A percentile compares a stretch with the other conserved stretches of the same genome.
phyloP scores from a whole-genome alignment of 2,797 vertebrate species.

The Leptatherina wallacei region DNA sequence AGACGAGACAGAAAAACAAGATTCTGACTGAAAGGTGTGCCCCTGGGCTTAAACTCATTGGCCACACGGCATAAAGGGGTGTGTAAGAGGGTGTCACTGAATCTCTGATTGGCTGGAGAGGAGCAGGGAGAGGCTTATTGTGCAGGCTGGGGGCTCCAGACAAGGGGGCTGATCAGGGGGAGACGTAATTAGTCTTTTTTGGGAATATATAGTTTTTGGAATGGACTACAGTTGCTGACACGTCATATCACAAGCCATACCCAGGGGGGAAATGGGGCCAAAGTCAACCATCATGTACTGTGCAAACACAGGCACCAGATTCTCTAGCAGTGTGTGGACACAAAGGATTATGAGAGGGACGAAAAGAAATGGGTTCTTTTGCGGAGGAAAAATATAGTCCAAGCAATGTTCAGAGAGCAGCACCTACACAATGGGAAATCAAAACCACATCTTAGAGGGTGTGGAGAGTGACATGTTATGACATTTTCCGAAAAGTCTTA shows the following conservation, averaged over 20 bases:
- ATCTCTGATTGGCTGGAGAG: slow-evolving; percentile 68
- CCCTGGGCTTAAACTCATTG: slow-evolving; percentile 73
- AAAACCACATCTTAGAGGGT: slow-evolving; percentile 39
- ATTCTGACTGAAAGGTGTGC: slow-evolving; percentile 82
- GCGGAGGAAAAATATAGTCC: slow-evolving; percentile 18
- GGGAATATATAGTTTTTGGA: slow-evolving; percentile 55
- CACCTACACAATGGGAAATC: slow-evolving; percentile 37
- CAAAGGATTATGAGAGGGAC: slow-evolving; percentile 34
- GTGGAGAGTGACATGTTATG: slow-evolving; percentile 26
- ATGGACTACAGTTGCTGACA: slow-evolving; percentile 67
- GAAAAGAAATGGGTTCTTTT: slow-evolving; percentile 31
- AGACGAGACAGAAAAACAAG: slow-evolving; percentile 72
- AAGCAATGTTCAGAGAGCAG: slow-evolving; percentile 30
- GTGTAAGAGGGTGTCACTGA: slow-evolving; percentile 52
- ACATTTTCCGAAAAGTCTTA: slow-evolving; percentile 40
- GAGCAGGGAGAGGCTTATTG: slow-evolving; percentile 58
- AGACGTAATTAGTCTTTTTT: slow-evolving; percentile 58
- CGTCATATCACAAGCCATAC: slow-evolving; percentile 49
- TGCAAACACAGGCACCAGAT: slow-evolving; percentile 56
- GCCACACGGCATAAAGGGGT: slow-evolving; percentile 64
- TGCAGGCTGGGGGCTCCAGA: slow-evolving; percentile 65
- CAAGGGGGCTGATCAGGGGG: slow-evolving; percentile 74
- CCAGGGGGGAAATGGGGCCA: slow-evolving; percentile 49
- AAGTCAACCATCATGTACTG: slow-evolving; percentile 70
- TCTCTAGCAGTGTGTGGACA: slow-evolving; percentile 40